These are phyloP conservation scores for Seira sanloemensis DNA, from an alignment of 2,888 invertebrate species.

Conservation along the genomic window DNA sequence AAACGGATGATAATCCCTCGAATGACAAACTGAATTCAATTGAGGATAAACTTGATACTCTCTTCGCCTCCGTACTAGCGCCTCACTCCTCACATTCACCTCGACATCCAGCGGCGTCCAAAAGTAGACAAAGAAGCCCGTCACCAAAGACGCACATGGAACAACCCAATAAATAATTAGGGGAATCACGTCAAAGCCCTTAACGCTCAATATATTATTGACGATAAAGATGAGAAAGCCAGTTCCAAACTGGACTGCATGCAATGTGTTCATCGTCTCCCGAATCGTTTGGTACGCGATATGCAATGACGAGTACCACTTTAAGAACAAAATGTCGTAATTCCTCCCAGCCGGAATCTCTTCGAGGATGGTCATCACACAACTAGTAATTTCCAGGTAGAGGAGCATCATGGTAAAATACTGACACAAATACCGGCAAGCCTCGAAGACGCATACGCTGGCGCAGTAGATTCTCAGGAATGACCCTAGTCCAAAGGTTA, in stretches of 20 bases:
- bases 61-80: not conserved
- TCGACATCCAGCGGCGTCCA: not conserved
- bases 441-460: not conserved
- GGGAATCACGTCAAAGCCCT: not conserved
- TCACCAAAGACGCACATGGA: not conserved
- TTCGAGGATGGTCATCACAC: not conserved
- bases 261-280: not conserved
- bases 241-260: not conserved
- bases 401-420: not conserved
- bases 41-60: not conserved
- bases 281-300: not conserved
- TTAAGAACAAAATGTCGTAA: not conserved
- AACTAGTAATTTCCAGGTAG: not conserved
- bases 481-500: not conserved
- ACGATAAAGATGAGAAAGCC: not conserved
- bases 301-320: not conserved
- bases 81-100: not conserved
- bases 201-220: not conserved
- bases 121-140: not conserved
- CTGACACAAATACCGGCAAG: not conserved
- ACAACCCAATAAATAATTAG: not conserved
- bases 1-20: not conserved
- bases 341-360: not conserved
- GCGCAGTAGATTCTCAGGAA: not conserved
- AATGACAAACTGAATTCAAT: too few species aligned